phyloP scores from a whole-genome alignment of 2,113 vertebrate species.

The Plestiodon gilberti region DNA sequence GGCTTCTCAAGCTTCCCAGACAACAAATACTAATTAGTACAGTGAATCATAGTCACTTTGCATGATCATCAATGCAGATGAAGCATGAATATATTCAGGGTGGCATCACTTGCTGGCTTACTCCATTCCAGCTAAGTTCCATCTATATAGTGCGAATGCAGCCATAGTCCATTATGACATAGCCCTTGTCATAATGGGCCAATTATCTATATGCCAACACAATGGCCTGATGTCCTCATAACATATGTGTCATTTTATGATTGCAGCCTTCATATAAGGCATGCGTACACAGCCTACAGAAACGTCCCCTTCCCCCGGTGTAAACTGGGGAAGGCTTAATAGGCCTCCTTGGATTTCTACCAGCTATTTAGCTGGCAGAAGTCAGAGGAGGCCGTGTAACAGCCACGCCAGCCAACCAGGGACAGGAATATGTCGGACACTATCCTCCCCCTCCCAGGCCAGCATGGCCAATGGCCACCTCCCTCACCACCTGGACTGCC shows the following conservation, averaged over 20 bases:
- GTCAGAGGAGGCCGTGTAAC: no score
- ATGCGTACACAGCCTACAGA: no score
- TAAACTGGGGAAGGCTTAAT: no score
- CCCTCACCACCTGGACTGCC: no score
- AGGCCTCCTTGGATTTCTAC: no score
- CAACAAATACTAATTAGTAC: neutral
- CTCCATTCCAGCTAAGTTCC: neutral
- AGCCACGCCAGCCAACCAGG: no score
- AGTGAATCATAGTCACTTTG: neutral
- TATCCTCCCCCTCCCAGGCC: no score
- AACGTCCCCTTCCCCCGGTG: no score
- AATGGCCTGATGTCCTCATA: neutral
- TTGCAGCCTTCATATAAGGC: neutral
- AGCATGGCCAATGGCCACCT: no score
- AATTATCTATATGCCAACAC: neutral
- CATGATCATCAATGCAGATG: neutral
- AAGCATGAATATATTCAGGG: no score
- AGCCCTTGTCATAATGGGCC: neutral
- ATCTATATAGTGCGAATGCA: neutral
- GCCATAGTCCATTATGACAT: neutral
- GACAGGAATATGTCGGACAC: no score
- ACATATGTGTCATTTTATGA: neutral
- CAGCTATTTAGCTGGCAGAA: no score
- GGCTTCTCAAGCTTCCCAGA: neutral
- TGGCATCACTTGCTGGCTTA: neutral